A percentile compares a stretch with the other conserved stretches of the same genome.
Evolutionary conservation across 2,888 invertebrate genomes (phyloP).

Genomic region (Polydrusus cervinus): DNA sequence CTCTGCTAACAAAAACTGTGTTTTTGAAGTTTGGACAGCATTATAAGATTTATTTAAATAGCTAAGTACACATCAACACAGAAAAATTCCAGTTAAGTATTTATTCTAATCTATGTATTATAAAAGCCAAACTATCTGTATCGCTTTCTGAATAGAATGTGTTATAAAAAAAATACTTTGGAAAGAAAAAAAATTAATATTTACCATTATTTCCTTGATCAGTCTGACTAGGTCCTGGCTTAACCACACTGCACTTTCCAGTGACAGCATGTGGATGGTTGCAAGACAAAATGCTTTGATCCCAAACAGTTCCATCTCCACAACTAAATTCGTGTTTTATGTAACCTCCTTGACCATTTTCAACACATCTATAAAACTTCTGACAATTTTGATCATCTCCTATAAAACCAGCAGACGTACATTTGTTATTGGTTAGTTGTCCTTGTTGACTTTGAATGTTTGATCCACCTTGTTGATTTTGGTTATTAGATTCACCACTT

Average conservation of each 20-base stretch:
- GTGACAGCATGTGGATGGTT: conserved; percentile 80
- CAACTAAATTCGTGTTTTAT: conserved; percentile 83
- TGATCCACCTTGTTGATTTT: conserved; percentile 34
- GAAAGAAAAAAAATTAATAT: background rate
- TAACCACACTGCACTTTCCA: conserved; percentile 58
- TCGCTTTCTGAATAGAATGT: too few relatives aligned
- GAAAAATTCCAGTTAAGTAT: too few relatives aligned
- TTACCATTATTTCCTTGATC: conserved; percentile 7
- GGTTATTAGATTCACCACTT: conserved; percentile 26
- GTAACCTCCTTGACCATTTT: conserved; percentile 75
- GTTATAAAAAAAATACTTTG: too few relatives aligned
- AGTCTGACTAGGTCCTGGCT: conserved; percentile 6
- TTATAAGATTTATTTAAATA: too few relatives aligned
- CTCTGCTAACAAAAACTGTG: too few relatives aligned
- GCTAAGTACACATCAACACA: too few relatives aligned
- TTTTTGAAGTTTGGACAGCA: too few relatives aligned
- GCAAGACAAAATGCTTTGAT: conserved; percentile 79
- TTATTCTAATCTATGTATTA: too few relatives aligned
- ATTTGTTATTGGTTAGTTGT: conserved; percentile 47
- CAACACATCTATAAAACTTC: conserved; percentile 84
- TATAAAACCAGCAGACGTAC: conserved; percentile 80
- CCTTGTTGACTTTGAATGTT: conserved; percentile 34
- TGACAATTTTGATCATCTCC: conserved; percentile 81
- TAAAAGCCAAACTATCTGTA: too few relatives aligned
- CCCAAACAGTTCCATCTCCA: conserved; percentile 86